Conservation (phyloP, 2,888 invertebrate genomes). For the Mimumesa dahlbomi region DNA sequence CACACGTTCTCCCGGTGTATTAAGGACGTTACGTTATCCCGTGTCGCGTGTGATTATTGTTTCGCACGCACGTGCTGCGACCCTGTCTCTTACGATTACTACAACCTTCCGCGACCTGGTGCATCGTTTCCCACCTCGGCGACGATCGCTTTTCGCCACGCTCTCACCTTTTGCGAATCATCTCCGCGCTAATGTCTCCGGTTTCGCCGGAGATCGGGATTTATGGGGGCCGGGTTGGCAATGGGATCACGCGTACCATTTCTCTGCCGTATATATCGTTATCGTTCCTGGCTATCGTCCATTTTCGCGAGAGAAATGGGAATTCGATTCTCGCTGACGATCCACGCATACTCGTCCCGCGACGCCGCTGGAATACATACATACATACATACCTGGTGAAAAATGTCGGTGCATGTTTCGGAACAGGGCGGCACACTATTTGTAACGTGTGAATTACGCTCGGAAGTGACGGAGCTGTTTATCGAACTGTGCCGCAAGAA, state of each 20-base stretch:
- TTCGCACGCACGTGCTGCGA: constrained; percentile 37
- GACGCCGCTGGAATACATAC: too few relatives aligned
- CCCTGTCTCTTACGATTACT: constrained; percentile 41
- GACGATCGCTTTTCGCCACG: constrained; percentile 56
- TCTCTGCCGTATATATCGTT: constrained; percentile 5
- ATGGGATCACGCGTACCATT: constrained; percentile 9
- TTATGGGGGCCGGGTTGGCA: constrained; percentile 7
- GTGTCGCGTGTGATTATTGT: constrained; percentile 31
- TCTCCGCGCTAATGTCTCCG: constrained; percentile 49
- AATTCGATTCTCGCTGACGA: too few relatives aligned
- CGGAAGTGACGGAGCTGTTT: too few relatives aligned
- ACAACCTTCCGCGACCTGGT: constrained; percentile 43
- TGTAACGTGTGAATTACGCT: too few relatives aligned
- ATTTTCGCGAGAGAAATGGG: background rate
- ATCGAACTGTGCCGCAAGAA: too few relatives aligned
- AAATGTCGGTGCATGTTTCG: too few relatives aligned
- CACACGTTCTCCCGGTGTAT: too few relatives aligned
- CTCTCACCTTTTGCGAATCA: constrained; percentile 67
- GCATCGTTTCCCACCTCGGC: constrained; percentile 49
- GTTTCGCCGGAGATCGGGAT: constrained; percentile 26
- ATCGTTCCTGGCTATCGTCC: background rate
- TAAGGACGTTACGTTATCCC: constrained; percentile 17
- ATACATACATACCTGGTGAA: too few relatives aligned
- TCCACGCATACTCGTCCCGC: too few relatives aligned
- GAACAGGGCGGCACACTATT: too few relatives aligned